Evolutionary conservation across 2,113 vertebrate genomes (phyloP), one percentile per base, ranked within the genome.

Genomic region (Serilophus lunatus): DNA sequence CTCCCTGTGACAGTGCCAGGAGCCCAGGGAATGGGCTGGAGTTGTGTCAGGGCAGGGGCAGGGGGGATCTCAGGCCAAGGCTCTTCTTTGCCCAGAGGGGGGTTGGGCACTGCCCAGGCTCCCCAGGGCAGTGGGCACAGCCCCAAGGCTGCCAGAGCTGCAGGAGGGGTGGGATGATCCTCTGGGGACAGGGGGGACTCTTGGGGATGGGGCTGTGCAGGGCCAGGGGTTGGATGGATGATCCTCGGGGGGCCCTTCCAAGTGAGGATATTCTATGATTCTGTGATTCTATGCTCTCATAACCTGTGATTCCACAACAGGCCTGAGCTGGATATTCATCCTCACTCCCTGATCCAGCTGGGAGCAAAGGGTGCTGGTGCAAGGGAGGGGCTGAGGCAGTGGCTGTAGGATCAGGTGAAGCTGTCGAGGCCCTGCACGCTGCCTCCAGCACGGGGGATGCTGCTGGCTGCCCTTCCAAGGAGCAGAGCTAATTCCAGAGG

Each of bases 201-300:
- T n/a, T n/a, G n/a, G n/a, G n/a, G n/a, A n/a, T n/a, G n/a, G n/a
- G n/a, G n/a, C n/a, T n/a, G n/a, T n/a, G n/a, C n/a, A n/a, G n/a
- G n/a, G n/a, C n/a, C n/a, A n/a, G n/a, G n/a, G n/a, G n/a, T n/a
- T n/a, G n/a, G n/a, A 0, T 75, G 3, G 5, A 2, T 51, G 53
- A 1, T 75, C 16, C 26, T 0, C 1, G n/a, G 3, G 45, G n/a
- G 5, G 3, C 31, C 9, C 9, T 28, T 71, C 10, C 54, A 47
- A 1, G 7, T 76, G n/a, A 61, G 40, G 45, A 53, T 1, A 70
- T n/a, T 59, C 45, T 33, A 5, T n/a, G n/a, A n/a, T n/a, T n/a
- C n/a, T n/a, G n/a, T n/a, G 47, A n/a, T n/a, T 38, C 63, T 24
- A 3, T 59, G 33, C 13, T 3, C 2, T 36, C n/a, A 2, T 25